These are phyloP conservation scores for Ecliptopera silaceata DNA, from an alignment of 2,888 invertebrate genomes.

Conservation along the genomic window DNA sequence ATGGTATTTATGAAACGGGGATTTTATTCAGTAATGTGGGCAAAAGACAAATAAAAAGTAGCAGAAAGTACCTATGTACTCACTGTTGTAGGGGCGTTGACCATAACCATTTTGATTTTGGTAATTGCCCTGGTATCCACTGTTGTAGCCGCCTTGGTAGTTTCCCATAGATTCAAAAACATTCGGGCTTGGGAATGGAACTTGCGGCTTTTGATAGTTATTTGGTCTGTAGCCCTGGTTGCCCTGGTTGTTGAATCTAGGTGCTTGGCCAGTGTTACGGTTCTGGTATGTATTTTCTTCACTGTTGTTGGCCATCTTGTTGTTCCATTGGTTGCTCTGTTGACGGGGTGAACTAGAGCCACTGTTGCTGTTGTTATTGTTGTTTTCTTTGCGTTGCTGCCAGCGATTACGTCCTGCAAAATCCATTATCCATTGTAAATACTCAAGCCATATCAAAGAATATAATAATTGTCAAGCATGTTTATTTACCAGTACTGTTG, in stretches of 20 bases:
- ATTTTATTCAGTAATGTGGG: too few relatives aligned
- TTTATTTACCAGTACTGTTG: slow-evolving; percentile 68
- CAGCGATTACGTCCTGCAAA: slow-evolving; percentile 82
- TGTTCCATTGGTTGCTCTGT: slow-evolving; percentile 79
- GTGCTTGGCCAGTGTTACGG: slow-evolving; percentile 68
- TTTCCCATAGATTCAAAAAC: slow-evolving; percentile 83
- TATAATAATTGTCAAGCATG: background rate
- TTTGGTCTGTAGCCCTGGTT: slow-evolving; percentile 69
- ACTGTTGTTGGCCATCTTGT: slow-evolving; percentile 70
- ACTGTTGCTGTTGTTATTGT: slow-evolving; percentile 64
- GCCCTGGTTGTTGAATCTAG: slow-evolving; percentile 77
- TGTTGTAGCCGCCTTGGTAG: slow-evolving; percentile 80
- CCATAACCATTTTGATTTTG: slow-evolving; percentile 76
- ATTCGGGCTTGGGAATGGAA: slow-evolving; percentile 83
- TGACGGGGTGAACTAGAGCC: slow-evolving; percentile 78
- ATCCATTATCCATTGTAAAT: background rate
- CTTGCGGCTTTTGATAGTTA: slow-evolving; percentile 76
- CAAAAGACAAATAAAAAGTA: too few relatives aligned
- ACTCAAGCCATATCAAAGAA: background rate
- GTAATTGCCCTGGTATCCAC: slow-evolving; percentile 79
- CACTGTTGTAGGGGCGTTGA: slow-evolving; percentile 74
- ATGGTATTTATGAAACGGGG: too few relatives aligned
- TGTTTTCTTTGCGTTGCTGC: slow-evolving; percentile 84
- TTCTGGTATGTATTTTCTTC: slow-evolving; percentile 67
- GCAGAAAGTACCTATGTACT: slow-evolving; percentile 37